Percentiles rank a stretch among this genome's conserved stretches.
These are phyloP conservation scores for Prosapia bicincta DNA, from an alignment of 2,888 invertebrate species.

Conservation along the genomic window DNA sequence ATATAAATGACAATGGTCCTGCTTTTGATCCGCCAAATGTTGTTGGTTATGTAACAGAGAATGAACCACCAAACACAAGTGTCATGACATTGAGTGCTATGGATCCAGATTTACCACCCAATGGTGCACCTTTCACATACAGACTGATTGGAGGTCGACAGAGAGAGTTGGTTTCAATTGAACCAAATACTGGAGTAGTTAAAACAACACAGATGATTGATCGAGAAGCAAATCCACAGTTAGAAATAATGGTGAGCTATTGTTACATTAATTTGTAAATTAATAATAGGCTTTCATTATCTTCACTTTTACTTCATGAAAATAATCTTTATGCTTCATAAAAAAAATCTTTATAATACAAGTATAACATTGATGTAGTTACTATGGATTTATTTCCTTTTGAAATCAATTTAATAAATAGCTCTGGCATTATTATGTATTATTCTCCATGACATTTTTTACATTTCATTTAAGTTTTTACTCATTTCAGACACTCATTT, in stretches of 20 bases:
- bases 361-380: too few relatives aligned
- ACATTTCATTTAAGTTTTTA: too few relatives aligned
- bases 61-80: conserved; percentile 77
- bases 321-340: too few relatives aligned
- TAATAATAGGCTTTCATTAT: too few relatives aligned
- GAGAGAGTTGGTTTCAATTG: conserved; percentile 69
- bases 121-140: conserved; percentile 88
- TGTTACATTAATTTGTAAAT: too few relatives aligned
- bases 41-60: conserved; percentile 78
- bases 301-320: too few relatives aligned
- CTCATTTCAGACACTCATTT: too few relatives aligned
- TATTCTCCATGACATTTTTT: too few relatives aligned
- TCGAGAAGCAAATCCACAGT: conserved; percentile 70
- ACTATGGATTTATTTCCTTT: too few relatives aligned
- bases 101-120: conserved; percentile 86
- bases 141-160: conserved; percentile 73
- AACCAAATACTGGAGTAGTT: conserved; percentile 75
- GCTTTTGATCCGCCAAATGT: conserved; percentile 68
- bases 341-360: too few relatives aligned
- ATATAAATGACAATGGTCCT: conserved; percentile 94
- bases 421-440: too few relatives aligned
- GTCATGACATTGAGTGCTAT: conserved; percentile 82
- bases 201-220: conserved; percentile 77
- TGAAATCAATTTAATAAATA: too few relatives aligned
- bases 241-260: conserved; percentile 59